phyloP scores from a whole-genome alignment of 2,888 invertebrate genomes.

The Epinotia demarniana region DNA sequence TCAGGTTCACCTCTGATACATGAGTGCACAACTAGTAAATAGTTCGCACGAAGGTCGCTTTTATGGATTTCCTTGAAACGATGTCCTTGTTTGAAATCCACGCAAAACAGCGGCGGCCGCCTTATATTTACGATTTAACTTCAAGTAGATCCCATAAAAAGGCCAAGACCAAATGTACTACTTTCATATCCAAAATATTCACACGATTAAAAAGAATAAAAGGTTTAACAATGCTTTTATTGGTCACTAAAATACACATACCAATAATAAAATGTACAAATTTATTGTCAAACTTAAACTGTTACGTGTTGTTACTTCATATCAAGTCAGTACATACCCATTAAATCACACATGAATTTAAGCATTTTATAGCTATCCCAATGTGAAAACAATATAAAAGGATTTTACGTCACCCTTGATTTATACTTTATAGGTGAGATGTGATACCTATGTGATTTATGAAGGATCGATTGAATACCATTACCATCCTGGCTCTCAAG shows the following conservation, averaged over 20 bases:
- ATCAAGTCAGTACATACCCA: constrained; percentile 60
- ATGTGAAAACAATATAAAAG: constrained; percentile 83
- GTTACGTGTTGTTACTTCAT: constrained; percentile 56
- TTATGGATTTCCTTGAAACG: background rate
- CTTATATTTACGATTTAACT: background rate
- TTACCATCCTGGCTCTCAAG: constrained; percentile 67
- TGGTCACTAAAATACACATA: constrained; percentile 38
- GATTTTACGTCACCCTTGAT: constrained; percentile 80
- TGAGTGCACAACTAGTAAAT: background rate
- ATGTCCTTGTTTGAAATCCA: background rate
- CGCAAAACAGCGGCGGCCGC: background rate
- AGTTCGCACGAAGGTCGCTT: background rate
- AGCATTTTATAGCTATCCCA: constrained; percentile 80
- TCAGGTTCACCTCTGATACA: background rate
- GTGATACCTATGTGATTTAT: constrained; percentile 80
- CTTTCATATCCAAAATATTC: constrained; percentile 15
- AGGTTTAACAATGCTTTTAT: constrained; percentile 37
- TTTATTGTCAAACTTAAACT: constrained; percentile 39
- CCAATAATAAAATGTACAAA: constrained; percentile 33
- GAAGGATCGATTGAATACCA: constrained; percentile 73
- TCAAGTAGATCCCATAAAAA: background rate
- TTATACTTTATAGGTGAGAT: constrained; percentile 82
- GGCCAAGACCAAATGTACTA: constrained; percentile 11
- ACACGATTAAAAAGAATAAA: constrained; percentile 26
- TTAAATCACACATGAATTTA: constrained; percentile 82